Evolutionary conservation across 2,888 invertebrate genomes (phyloP), one percentile per base, ranked within the genome.

Genomic region (Microctonus aethiopoides): DNA sequence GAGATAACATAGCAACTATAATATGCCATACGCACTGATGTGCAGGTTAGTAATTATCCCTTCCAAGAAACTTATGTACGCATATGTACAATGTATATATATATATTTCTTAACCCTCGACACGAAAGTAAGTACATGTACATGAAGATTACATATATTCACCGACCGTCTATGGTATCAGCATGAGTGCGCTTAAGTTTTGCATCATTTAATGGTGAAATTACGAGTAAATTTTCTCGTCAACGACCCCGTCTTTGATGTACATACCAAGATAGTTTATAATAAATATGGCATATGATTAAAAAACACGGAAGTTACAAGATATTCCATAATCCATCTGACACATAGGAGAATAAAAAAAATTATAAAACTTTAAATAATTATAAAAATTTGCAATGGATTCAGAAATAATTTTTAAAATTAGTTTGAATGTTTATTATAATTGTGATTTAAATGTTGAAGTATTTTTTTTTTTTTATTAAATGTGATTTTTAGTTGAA

Each of bases 141-240:
- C 22, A 13, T 32, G 16, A 59, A 59, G 41, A 57, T 46, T 16
- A 54, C 63, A 70, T 61, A 54, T 46, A 61, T 54, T 71, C 62
- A 54, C 68, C 68, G 71, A 61, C 41, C n/a, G n/a, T n/a, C n/a
- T 61, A 70, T 41, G 63, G 68, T 29, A 7, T 7, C 36, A 65
- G 20, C 46, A n/a, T 65, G 54, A 59, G 39, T 65, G 51, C 20
- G 34, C 63, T 59, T 68, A 67, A 62, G 46, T 75, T 76, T 75
- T 77, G 74, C 77, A 76, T 77, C 76, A 75, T 76, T 78, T 74
- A 78, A 77, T 76, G 71, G 74, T 73, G 46, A 76, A 77, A 75
- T 78, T 75, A 76, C 69, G 69, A 70, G 69, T 41, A 51, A 26
- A n/a, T 16, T 46, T 7, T 16, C 46, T 46, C 46, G 46, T 46